Evolutionary conservation across 2,888 invertebrate species (phyloP), one percentile per base, ranked within the genome.

Genomic region (Drosophila kambysellisi): DNA sequence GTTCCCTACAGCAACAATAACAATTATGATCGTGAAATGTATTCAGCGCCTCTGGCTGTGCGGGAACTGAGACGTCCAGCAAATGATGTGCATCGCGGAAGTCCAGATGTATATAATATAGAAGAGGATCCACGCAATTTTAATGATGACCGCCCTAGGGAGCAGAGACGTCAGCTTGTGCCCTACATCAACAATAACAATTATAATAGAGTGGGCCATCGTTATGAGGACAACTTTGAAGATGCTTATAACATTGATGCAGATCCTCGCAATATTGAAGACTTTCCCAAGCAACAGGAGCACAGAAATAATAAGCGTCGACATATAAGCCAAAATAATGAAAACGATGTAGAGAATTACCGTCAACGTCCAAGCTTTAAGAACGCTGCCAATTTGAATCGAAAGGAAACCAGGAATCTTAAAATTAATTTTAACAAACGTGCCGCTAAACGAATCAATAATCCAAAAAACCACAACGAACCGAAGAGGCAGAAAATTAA

Each of bases 11-110:
- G 15, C 2, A 46, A 39, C 17, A 39, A 39, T 8, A 39, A 8
- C 39, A 39, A 39, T 39, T 17, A 39, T 17, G 17, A 17, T 17
- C n/a, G 1, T 5, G 7, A 1, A 12, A 17, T 15, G 41, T 37
- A 15, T 3, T 70, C 76, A 0, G 46, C 57, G 9, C 60, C 76
- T 3, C 4, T 37, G 35, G 1, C 6, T 0, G 20, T 12, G 1
- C 8, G 0, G 6, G 15, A 41, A 7, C 1, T 2, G 7, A 6
- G 9, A 1, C 9, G 2, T 30, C 20, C 20, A 46, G 12, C 43
- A 20, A 6, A 7, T 20, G 12, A 20, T 12, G 20, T 12, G 20
- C 37, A 8, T 0, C 12, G 0, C 5, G 46, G 20, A 2, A 20
- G 17, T 5, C 2, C 9, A 1, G 20, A 58, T 5, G 17, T 5